These are phyloP conservation scores for Coranthus polyacanthus DNA, from an alignment of 2,797 vertebrate genomes.

Conservation along the genomic window DNA sequence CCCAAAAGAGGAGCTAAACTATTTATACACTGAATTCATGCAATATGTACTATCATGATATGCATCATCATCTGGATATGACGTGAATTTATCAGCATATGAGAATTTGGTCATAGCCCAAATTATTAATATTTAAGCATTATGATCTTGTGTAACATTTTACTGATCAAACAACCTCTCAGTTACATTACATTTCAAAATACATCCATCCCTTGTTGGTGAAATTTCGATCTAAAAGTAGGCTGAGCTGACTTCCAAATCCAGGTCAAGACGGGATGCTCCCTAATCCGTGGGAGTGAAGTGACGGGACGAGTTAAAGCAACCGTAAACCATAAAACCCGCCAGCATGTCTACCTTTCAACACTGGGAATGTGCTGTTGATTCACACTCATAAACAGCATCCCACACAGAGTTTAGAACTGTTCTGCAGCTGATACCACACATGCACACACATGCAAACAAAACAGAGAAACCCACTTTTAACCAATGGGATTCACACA, in stretches of 20 bases:
- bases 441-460: conserved; percentile 20
- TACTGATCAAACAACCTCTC: background rate
- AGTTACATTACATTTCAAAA: background rate
- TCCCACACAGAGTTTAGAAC: conserved; percentile 11
- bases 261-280: conserved; percentile 73
- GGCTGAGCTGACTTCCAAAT: conserved; percentile 54
- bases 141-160: background rate
- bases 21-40: too few relatives aligned
- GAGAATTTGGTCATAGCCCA: too few relatives aligned
- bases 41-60: too few relatives aligned
- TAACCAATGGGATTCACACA: background rate
- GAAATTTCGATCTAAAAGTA: conserved; percentile 58
- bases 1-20: too few relatives aligned
- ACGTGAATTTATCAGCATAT: too few relatives aligned
- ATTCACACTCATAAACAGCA: conserved; percentile 25
- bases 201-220: background rate
- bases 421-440: conserved; percentile 17
- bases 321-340: conserved; percentile 58
- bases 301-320: conserved; percentile 61
- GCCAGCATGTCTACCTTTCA: conserved; percentile 34
- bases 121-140: background rate
- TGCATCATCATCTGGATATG: too few relatives aligned
- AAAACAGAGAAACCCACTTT: background rate
- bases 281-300: conserved; percentile 68
- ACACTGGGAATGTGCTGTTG: conserved; percentile 30